Percentiles rank a stretch among this genome's conserved stretches.
Evolutionary conservation across 2,888 invertebrate genomes (phyloP).

Genomic region (Ypsolopha scabrella): DNA sequence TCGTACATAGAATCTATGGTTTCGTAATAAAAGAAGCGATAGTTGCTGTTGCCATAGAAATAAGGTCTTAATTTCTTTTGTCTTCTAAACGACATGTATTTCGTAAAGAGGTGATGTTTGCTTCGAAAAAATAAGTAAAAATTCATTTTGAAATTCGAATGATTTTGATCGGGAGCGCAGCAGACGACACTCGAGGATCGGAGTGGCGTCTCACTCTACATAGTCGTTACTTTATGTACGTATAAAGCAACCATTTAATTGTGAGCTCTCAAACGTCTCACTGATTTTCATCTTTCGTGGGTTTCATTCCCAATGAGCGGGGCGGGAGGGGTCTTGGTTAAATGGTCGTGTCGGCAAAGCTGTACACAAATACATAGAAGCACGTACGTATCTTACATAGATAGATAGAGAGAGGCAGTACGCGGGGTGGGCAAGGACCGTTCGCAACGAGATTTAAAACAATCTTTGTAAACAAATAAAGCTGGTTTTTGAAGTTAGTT

Average conservation of each 20-base stretch:
- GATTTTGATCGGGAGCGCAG: constrained; percentile 60
- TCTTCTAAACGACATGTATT: too few species aligned
- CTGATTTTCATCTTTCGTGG: constrained; percentile 27
- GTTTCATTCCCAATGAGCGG: constrained; percentile 31
- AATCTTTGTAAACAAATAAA: neutral
- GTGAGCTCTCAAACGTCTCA: constrained; percentile 39
- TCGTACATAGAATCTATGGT: too few species aligned
- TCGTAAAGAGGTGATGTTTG: too few species aligned
- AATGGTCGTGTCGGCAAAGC: constrained; percentile 52
- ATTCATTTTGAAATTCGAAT: constrained; percentile 52
- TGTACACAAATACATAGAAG: constrained; percentile 61
- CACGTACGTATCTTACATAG: constrained; percentile 37
- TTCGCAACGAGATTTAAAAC: constrained; percentile 16
- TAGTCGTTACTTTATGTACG: constrained; percentile 52
- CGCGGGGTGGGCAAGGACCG: constrained; percentile 55
- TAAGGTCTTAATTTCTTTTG: too few species aligned
- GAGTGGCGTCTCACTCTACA: constrained; percentile 50
- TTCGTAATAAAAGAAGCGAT: too few species aligned
- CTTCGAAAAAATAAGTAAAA: constrained; percentile 32
- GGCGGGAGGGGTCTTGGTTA: constrained; percentile 33
- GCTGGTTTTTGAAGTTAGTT: too few species aligned
- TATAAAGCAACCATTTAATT: constrained; percentile 27
- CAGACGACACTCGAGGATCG: constrained; percentile 62
- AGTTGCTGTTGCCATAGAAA: too few species aligned
- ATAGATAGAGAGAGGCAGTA: constrained; percentile 34